Conservation (phyloP, 2,888 invertebrate genomes). For the Cryptus viduatorius region DNA sequence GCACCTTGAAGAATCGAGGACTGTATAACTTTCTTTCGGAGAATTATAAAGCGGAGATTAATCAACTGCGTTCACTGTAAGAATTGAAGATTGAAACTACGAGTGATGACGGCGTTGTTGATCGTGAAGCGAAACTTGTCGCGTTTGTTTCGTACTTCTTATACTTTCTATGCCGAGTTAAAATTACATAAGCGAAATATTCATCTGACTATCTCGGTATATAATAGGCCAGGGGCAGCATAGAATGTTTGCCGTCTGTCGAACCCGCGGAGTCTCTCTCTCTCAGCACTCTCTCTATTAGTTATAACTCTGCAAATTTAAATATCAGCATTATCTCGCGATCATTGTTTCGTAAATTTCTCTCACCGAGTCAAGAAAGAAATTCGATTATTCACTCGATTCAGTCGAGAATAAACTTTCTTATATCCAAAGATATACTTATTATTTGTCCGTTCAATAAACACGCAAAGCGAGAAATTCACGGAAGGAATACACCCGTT, state of each 20-base stretch:
- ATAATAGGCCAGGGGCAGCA: slow-evolving; percentile 20
- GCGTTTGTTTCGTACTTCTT: slow-evolving; percentile 13
- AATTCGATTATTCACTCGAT: slow-evolving; percentile 6
- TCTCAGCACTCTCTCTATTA: background rate
- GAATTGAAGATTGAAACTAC: background rate
- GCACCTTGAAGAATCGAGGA: background rate
- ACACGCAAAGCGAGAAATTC: slow-evolving; percentile 29
- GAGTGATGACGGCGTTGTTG: slow-evolving; percentile 15
- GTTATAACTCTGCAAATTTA: background rate
- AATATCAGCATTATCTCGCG: background rate
- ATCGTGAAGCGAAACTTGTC: slow-evolving; percentile 26
- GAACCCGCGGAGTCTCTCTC: background rate
- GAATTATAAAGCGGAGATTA: background rate
- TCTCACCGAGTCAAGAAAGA: background rate
- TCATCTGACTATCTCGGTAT: slow-evolving; percentile 21
- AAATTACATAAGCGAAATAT: slow-evolving; percentile 45
- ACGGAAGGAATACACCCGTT: slow-evolving; percentile 14
- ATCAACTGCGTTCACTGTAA: background rate
- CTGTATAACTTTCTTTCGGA: background rate
- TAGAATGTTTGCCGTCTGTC: slow-evolving; percentile 6
- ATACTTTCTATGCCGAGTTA: slow-evolving; percentile 40
- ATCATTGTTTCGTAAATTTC: slow-evolving; percentile 9
- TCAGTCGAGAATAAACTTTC: slow-evolving; percentile 4
- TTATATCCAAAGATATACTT: background rate
- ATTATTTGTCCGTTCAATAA: slow-evolving; percentile 10